phyloP scores from a whole-genome alignment of 2,113 vertebrate genomes.

The Canis aureus region DNA sequence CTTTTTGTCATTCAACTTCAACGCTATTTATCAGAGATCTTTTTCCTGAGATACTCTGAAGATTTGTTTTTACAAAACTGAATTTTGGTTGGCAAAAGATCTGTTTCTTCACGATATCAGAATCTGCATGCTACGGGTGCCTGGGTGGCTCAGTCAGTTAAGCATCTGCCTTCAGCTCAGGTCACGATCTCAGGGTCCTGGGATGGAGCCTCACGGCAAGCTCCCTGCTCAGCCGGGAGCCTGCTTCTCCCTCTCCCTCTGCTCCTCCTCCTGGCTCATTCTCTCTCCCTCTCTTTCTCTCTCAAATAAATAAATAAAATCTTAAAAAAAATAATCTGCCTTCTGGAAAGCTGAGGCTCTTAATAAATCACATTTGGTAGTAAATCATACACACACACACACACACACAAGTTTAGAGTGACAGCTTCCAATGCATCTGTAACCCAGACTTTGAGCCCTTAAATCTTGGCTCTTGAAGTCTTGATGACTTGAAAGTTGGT shows the following conservation, averaged over 20 bases:
- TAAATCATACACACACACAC: background rate
- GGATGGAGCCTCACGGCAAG: background rate
- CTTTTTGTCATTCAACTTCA: background rate
- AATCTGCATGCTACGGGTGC: background rate
- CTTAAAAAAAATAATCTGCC: background rate
- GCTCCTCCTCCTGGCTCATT: background rate
- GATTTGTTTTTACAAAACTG: conserved; percentile 12
- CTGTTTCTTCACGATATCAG: background rate
- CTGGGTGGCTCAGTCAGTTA: background rate
- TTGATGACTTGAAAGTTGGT: conserved; percentile 7
- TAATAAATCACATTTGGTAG: conserved; percentile 21
- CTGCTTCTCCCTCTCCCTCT: background rate
- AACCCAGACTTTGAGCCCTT: background rate
- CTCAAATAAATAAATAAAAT: background rate
- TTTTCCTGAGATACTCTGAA: conserved; percentile 32
- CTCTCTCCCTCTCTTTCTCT: background rate
- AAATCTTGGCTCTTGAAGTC: conserved; percentile 18
- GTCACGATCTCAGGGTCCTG: background rate
- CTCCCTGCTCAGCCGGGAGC: background rate
- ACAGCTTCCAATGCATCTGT: background rate
- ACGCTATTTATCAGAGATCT: background rate
- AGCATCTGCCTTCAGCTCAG: background rate
- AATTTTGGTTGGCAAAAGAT: conserved; percentile 38
- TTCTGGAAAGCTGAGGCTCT: conserved; percentile 1
- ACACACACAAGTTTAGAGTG: conserved; percentile 16